Evolutionary conservation across 2,888 invertebrate species (phyloP).

Genomic region (Eupeodes latifasciatus): DNA sequence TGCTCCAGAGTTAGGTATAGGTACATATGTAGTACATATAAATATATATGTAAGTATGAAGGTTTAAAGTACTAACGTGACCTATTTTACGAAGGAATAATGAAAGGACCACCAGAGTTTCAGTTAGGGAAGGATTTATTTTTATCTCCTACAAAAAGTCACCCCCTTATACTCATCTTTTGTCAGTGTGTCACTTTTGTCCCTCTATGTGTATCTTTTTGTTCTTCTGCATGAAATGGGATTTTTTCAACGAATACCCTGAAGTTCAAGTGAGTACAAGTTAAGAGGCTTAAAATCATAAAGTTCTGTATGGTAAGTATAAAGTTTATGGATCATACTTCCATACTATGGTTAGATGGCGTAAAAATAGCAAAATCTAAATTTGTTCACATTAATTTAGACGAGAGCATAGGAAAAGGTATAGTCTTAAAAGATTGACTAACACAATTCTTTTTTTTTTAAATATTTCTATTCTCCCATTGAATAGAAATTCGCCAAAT

Average conservation of each 20-base stretch:
- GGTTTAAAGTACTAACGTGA: conserved; percentile 6
- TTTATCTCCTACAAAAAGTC: conserved; percentile 1
- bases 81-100: conserved; percentile 6
- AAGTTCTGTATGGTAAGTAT: conserved; percentile 6
- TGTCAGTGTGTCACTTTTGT: not conserved
- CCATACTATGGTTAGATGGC: not conserved
- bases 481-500: not conserved
- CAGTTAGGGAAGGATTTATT: conserved; percentile 23
- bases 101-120: not conserved
- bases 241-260: not conserved
- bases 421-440: not conserved
- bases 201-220: not conserved
- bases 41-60: not conserved
- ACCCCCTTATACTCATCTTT: not conserved
- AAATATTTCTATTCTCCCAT: not conserved
- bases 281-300: conserved; percentile 30
- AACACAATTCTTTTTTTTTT: not conserved
- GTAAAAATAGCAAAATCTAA: not conserved
- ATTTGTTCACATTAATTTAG: conserved; percentile 3
- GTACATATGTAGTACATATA: no score
- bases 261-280: conserved; percentile 4
- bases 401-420: no score
- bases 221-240: not conserved
- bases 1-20: not conserved
- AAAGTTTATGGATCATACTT: not conserved